Percentiles rank a stretch among this genome's conserved stretches.
Evolutionary conservation across 2,888 invertebrate species (phyloP).

Genomic region (Rhimphoctona megacephalus): DNA sequence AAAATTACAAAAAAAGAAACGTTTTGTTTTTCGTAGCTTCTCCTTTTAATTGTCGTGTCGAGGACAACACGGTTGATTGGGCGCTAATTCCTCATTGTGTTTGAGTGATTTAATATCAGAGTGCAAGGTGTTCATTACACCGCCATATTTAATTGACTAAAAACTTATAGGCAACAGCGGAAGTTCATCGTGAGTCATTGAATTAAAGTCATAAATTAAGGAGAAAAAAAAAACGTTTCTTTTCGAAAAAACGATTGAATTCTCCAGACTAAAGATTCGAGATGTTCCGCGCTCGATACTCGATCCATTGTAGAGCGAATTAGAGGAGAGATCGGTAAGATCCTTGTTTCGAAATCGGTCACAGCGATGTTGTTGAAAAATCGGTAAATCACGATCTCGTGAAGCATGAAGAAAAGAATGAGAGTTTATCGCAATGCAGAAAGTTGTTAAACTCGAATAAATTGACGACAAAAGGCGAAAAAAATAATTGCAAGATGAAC

Average conservation of each 20-base stretch:
- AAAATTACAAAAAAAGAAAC: not conserved
- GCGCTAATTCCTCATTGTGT: not conserved
- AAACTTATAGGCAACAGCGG: not conserved
- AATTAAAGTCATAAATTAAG: not conserved
- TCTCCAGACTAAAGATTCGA: not conserved
- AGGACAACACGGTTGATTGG: not conserved
- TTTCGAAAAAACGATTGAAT: not conserved
- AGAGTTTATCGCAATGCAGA: not conserved
- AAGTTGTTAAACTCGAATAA: not conserved
- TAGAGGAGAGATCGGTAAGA: not conserved
- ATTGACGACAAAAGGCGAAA: not conserved
- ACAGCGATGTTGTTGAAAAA: not conserved
- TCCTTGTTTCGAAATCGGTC: not conserved
- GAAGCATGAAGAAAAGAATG: not conserved
- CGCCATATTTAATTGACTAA: not conserved
- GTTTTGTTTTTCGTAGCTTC: not conserved
- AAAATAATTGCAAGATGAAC: constrained; percentile 68
- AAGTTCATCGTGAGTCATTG: not conserved
- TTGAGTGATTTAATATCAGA: not conserved
- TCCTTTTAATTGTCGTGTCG: not conserved
- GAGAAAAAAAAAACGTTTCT: not conserved
- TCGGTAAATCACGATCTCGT: not conserved
- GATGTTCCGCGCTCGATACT: not conserved
- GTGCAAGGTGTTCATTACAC: not conserved
- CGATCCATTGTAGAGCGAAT: not conserved